Conservation (phyloP, 2,888 invertebrate species). For the Pyrrhia umbra region DNA sequence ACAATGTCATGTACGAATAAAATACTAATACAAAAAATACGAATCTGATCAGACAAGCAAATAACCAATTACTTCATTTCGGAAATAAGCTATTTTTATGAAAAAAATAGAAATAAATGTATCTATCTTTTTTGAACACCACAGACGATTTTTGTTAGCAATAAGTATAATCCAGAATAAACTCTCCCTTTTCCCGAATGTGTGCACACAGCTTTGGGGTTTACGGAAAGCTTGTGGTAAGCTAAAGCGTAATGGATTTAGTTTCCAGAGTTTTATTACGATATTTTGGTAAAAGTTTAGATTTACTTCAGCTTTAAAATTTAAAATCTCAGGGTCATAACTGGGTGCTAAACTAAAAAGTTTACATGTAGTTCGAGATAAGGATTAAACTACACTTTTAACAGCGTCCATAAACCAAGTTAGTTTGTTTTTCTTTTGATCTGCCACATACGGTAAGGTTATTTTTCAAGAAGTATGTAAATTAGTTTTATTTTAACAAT, state of each 20-base stretch:
- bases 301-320: constrained; percentile 37
- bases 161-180: not conserved
- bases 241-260: constrained; percentile 24
- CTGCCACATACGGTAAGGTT: not conserved
- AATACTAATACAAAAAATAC: no score
- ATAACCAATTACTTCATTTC: no score
- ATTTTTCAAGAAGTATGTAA: no score
- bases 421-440: not conserved
- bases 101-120: not conserved
- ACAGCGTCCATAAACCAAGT: not conserved
- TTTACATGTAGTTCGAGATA: not conserved
- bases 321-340: constrained; percentile 23
- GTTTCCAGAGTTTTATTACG: constrained; percentile 42
- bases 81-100: no score
- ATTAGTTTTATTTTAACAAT: no score
- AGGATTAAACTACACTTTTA: not conserved
- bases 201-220: not conserved
- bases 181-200: not conserved
- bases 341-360: constrained; percentile 31
- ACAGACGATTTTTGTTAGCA: not conserved
- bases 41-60: no score
- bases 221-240: constrained; percentile 8
- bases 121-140: not conserved
- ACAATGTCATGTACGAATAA: not conserved
- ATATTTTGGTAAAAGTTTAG: constrained; percentile 45